A percentile compares a stretch with the other conserved stretches of the same genome.
These are phyloP conservation scores for Todus mexicanus DNA, from an alignment of 2,797 vertebrate species.

Conservation along the genomic window DNA sequence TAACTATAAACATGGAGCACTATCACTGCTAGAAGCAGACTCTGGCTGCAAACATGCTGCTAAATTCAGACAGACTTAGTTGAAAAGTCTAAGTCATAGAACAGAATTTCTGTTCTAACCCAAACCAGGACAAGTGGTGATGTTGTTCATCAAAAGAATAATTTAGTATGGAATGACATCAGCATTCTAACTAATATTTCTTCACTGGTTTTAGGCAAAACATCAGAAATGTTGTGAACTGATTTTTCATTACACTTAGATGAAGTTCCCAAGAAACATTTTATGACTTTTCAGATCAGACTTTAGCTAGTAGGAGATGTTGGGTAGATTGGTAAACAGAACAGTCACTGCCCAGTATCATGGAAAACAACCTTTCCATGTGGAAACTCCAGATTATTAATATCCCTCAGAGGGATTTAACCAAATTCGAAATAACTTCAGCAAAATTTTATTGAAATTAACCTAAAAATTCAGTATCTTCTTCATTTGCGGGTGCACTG, in stretches of 20 bases:
- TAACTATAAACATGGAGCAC: too few relatives aligned
- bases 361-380: background rate
- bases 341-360: background rate
- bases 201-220: background rate
- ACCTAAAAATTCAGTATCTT: background rate
- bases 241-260: background rate
- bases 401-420: background rate
- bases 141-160: conserved; percentile 24
- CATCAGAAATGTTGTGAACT: background rate
- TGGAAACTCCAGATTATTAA: background rate
- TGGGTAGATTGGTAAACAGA: background rate
- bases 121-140: too few relatives aligned
- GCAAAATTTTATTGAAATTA: background rate
- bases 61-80: too few relatives aligned
- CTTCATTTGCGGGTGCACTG: fast-evolving
- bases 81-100: too few relatives aligned
- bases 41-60: too few relatives aligned
- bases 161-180: background rate
- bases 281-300: background rate
- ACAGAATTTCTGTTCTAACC: too few relatives aligned
- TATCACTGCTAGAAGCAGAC: too few relatives aligned
- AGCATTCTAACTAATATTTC: background rate
- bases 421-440: background rate
- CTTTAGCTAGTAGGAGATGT: background rate
- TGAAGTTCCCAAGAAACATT: background rate